Evolutionary conservation across 2,888 invertebrate species (phyloP).

Genomic region (Synergus laeviventris): DNA sequence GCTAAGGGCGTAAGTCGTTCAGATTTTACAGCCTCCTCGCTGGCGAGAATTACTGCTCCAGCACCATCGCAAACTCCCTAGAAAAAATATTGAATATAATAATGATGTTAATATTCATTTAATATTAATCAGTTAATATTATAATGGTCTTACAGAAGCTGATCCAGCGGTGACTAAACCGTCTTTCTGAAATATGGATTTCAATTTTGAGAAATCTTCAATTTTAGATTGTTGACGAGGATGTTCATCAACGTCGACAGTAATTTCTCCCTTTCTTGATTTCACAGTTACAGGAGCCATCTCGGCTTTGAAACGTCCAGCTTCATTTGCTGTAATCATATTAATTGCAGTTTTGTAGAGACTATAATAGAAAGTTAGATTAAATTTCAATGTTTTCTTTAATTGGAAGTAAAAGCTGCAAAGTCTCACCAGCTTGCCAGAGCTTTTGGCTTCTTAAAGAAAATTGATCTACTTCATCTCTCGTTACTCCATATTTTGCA

Average conservation of each 20-base stretch:
- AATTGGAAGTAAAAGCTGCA: conserved; percentile 6
- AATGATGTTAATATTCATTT: conserved; percentile 25
- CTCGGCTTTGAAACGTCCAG: conserved; percentile 93
- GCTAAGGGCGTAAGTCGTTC: conserved; percentile 83
- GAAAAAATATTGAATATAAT: conserved; percentile 30
- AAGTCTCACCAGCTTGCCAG: conserved; percentile 87
- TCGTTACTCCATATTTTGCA: conserved; percentile 87
- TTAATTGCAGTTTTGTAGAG: neutral
- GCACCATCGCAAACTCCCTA: conserved; percentile 99
- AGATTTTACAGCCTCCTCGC: conserved; percentile 90
- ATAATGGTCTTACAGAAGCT: conserved; percentile 85
- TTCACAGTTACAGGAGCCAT: conserved; percentile 90
- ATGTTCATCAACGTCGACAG: conserved; percentile 93
- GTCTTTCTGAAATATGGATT: conserved; percentile 94
- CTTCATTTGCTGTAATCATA: conserved; percentile 85
- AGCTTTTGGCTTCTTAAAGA: conserved; percentile 89
- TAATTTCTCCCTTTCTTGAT: conserved; percentile 88
- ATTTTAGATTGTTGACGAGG: conserved; percentile 92
- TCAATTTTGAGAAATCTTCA: conserved; percentile 90
- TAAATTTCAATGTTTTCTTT: conserved; percentile 23
- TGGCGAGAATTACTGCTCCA: conserved; percentile 92
- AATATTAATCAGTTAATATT: conserved; percentile 5
- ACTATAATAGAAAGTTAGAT: neutral
- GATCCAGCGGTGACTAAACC: conserved; percentile 96
- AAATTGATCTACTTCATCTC: conserved; percentile 91